Percentiles rank a stretch among this genome's conserved stretches.
phyloP scores from a whole-genome alignment of 2,888 invertebrate genomes.

The Liposcelis brunnea region DNA sequence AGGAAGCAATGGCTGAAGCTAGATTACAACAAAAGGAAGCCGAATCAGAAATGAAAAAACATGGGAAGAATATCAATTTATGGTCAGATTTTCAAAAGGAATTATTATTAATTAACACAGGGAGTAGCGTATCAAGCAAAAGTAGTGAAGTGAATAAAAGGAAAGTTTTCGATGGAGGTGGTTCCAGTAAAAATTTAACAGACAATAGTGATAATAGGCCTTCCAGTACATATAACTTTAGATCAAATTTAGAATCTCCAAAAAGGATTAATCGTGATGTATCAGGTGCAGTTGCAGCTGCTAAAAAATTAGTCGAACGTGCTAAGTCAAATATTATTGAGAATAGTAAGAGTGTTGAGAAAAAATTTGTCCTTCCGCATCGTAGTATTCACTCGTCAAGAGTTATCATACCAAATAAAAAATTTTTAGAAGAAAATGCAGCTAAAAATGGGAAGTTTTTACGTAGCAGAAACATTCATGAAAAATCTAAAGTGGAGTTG shows the following conservation, averaged over 20 bases:
- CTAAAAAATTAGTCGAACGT: constrained; percentile 24
- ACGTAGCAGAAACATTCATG: too few species aligned
- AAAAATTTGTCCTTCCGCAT: constrained; percentile 57
- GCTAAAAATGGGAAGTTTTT: too few species aligned
- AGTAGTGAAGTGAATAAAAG: constrained; percentile 11
- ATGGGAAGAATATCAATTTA: constrained; percentile 11
- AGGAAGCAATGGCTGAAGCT: constrained; percentile 13
- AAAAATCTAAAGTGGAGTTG: neutral
- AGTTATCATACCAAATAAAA: constrained; percentile 75
- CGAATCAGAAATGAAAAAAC: constrained; percentile 14
- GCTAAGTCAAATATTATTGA: constrained; percentile 18
- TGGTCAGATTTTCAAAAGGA: constrained; percentile 11
- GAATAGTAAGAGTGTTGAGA: constrained; percentile 1
- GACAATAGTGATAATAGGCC: constrained; percentile 10
- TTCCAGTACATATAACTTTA: neutral
- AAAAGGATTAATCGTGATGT: constrained; percentile 9
- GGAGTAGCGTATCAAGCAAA: constrained; percentile 13
- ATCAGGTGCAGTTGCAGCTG: constrained; percentile 17
- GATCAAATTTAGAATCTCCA: constrained; percentile 5
- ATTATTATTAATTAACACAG: constrained; percentile 11
- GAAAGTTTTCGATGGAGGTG: constrained; percentile 11
- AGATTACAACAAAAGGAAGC: constrained; percentile 13
- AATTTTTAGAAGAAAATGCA: constrained; percentile 52
- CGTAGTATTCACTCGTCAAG: constrained; percentile 72
- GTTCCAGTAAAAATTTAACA: constrained; percentile 13